phyloP scores from a whole-genome alignment of 2,113 vertebrate genomes.

The Oryzias curvinotus region DNA sequence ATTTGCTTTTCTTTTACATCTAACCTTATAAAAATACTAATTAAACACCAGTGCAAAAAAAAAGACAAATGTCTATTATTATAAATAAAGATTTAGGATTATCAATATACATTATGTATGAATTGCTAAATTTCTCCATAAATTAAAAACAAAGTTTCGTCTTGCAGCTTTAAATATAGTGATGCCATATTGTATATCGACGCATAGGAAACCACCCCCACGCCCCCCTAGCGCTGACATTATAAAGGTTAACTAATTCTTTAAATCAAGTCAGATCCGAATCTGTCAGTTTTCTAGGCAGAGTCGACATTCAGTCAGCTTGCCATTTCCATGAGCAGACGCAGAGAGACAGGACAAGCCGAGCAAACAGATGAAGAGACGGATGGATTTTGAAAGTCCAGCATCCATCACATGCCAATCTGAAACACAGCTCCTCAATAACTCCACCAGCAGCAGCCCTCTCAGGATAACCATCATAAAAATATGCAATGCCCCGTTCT shows the following conservation, averaged over 20 bases:
- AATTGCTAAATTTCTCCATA: conserved; percentile 53
- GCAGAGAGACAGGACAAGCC: conserved; percentile 54
- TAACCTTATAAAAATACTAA: too few species aligned
- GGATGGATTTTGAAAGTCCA: conserved; percentile 62
- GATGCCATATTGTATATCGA: conserved; percentile 47
- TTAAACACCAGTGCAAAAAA: too few species aligned
- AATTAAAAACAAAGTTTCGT: conserved; percentile 32
- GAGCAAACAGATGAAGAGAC: conserved; percentile 50
- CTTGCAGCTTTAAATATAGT: conserved; percentile 56
- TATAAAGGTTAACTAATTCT: conserved; percentile 81
- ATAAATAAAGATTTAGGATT: background rate
- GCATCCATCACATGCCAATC: conserved; percentile 59
- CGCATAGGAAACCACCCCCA: conserved; percentile 44
- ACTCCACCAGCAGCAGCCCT: conserved; percentile 23
- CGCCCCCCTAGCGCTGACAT: conserved; percentile 57
- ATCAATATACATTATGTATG: conserved; percentile 26
- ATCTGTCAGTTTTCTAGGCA: conserved; percentile 65
- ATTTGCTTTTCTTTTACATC: too few species aligned
- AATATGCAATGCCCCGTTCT: conserved; percentile 36
- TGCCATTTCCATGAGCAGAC: conserved; percentile 52
- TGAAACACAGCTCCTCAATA: conserved; percentile 19
- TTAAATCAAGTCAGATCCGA: conserved; percentile 72
- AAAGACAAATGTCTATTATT: too few species aligned
- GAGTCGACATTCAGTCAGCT: conserved; percentile 46
- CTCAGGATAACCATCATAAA: conserved; percentile 2